These are phyloP conservation scores for Uropetala carovei DNA, from an alignment of 2,888 invertebrate species.

Conservation along the genomic window DNA sequence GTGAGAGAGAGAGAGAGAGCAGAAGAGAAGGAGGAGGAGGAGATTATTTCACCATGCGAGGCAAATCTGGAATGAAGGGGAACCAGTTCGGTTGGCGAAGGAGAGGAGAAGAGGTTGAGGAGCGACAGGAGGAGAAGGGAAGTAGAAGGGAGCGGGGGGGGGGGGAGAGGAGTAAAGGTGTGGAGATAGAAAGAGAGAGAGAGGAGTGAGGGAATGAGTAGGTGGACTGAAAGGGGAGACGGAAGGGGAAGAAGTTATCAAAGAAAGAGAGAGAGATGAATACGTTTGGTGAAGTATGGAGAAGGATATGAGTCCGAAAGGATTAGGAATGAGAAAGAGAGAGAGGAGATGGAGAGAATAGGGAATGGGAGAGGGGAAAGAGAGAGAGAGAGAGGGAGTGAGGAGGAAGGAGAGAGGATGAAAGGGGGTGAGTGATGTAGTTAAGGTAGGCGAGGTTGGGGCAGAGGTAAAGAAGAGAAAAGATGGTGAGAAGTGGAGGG, in stretches of 20 bases:
- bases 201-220: background rate
- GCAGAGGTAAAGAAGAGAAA: too few relatives aligned
- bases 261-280: background rate
- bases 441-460: too few relatives aligned
- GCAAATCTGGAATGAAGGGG: constrained; percentile 61
- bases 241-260: background rate
- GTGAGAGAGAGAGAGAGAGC: constrained; percentile 23
- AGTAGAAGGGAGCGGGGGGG: background rate
- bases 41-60: constrained; percentile 56
- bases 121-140: background rate
- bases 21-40: constrained; percentile 3
- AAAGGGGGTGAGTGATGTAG: background rate
- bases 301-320: background rate
- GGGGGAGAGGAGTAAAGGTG: background rate
- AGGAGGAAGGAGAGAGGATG: too few relatives aligned
- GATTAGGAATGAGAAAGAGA: background rate
- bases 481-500: too few relatives aligned
- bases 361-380: background rate
- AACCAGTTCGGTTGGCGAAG: constrained; percentile 30
- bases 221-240: background rate
- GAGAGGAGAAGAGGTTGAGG: background rate
- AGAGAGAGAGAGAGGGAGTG: background rate
- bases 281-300: constrained; percentile 3
- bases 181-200: background rate
- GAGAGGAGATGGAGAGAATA: background rate